These are phyloP conservation scores for Cerastis rubricosa DNA, from an alignment of 2,888 invertebrate genomes.

Conservation along the genomic window DNA sequence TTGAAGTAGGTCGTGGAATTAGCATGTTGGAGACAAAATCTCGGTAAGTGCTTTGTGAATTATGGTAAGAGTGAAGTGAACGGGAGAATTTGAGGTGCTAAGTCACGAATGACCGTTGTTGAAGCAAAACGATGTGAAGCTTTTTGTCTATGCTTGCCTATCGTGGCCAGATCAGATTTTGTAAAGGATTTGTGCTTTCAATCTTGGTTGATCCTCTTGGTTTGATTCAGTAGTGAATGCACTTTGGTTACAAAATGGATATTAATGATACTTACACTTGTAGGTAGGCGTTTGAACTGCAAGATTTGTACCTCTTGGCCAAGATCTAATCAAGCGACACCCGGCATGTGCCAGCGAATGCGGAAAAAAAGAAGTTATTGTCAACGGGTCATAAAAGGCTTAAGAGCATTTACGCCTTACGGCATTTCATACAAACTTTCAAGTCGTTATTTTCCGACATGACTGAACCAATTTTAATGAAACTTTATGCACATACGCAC, in stretches of 20 bases:
- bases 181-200: conserved; percentile 13
- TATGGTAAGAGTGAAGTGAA: conserved; percentile 46
- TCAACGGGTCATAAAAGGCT: not conserved
- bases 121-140: not conserved
- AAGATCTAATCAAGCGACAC: not conserved
- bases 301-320: not conserved
- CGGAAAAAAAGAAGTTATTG: not conserved
- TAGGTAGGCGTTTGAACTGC: not conserved
- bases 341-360: not conserved
- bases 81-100: conserved; percentile 27
- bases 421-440: too few species aligned
- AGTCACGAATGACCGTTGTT: not conserved
- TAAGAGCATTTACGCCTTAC: too few species aligned
- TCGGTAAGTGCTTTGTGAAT: conserved; percentile 55
- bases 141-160: not conserved
- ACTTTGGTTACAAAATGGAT: not conserved
- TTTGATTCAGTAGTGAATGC: not conserved
- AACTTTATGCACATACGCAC: too few species aligned
- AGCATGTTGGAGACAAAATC: conserved; percentile 64
- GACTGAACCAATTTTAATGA: too few species aligned
- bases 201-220: conserved; percentile 22
- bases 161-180: not conserved
- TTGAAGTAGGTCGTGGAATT: conserved; percentile 59
- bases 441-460: too few species aligned
- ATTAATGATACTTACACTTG: not conserved